Base-by-base conservation (phyloP, 2,797 vertebrate species). In the Semotilus atromaculatus region DNA sequence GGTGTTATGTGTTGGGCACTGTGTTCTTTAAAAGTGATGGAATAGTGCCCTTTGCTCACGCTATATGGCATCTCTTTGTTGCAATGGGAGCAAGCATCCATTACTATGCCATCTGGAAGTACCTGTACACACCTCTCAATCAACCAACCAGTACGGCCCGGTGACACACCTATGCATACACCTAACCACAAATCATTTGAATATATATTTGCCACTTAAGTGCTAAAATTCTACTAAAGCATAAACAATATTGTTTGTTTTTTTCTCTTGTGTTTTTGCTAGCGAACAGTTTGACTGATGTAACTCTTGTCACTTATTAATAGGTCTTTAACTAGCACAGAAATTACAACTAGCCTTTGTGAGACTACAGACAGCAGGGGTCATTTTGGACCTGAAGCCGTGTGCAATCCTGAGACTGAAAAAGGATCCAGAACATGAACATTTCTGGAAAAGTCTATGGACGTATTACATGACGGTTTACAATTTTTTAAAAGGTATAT, bases 41-140 rank as follows among this genome's bases (percentile, higher is more conserved):
- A 70, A 95, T 97, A 82, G 96, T 98, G 83, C 97, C 97, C 16
- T 99, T 99, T 0, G 97, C 97, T 81, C 97, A 99, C 0, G 97
- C 98, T 92, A 99, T 99, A 90, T 99, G 98, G 97, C 98, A 99
- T 89, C 94, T 99, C 88, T 98, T 99, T 3, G 98, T 99, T 80
- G 97, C 96, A 16, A 94, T 96, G 2, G 97, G 97, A 90, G 97
- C 98, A 19, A 95, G 95, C 68, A 93, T 97, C 88, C 97, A 98
- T 91, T 99, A 98, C 95, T 99, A 97, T 0, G 98, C 98, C 94
- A 97, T 98, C 91, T 98, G 97, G 97, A 97, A 95, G 92, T 97
- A 98, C 93, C 96, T 98, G 74, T 99, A 99, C 81, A 93, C 82
- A 79, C 88, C 88, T 87, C 68, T 83, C 81, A 89, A 87, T 88